Conservation (phyloP, 2,113 vertebrate species). For the Ictidomys tridecemlineatus region DNA sequence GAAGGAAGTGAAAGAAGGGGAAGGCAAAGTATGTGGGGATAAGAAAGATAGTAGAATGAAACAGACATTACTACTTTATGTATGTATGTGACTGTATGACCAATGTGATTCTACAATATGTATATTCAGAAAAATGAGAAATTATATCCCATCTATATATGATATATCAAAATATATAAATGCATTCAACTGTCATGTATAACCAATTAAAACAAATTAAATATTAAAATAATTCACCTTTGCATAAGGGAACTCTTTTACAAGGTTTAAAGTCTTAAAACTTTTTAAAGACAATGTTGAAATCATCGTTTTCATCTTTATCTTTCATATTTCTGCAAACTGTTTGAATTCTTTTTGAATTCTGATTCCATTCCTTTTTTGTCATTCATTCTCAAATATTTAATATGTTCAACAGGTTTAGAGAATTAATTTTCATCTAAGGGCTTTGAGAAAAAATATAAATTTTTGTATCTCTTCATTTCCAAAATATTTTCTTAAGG, state of each 20-base stretch:
- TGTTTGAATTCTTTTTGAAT: neutral
- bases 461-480: neutral
- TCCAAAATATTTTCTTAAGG: neutral
- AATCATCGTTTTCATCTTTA: neutral
- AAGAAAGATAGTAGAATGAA: too few species aligned
- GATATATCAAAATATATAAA: too few species aligned
- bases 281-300: neutral
- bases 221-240: neutral
- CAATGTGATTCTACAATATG: too few species aligned
- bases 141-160: too few species aligned
- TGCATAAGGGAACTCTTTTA: neutral
- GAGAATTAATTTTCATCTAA: conserved; percentile 10
- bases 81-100: too few species aligned
- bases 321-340: neutral
- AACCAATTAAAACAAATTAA: too few species aligned
- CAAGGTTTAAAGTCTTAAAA: conserved; percentile 18
- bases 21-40: too few species aligned
- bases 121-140: too few species aligned
- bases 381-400: neutral
- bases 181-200: too few species aligned
- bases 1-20: too few species aligned
- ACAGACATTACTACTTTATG: too few species aligned
- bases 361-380: neutral
- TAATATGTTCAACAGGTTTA: neutral
- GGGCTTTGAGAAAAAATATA: neutral